Evolutionary conservation across 2,113 vertebrate species (phyloP).

Genomic region (Formicarius rufipectus): DNA sequence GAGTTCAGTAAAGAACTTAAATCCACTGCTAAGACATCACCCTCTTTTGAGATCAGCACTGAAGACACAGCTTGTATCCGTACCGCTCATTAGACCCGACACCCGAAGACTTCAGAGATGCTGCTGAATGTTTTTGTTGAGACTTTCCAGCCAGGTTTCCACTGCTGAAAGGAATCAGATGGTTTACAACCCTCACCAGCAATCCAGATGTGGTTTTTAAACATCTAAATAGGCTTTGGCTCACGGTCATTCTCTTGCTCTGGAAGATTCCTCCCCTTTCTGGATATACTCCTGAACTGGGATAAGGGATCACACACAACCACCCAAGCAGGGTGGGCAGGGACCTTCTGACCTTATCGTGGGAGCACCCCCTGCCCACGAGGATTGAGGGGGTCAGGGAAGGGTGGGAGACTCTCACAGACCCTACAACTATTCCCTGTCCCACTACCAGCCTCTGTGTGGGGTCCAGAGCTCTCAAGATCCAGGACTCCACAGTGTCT

Average conservation of each 20-base stretch:
- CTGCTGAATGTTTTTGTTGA: not conserved
- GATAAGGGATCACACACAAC: not conserved
- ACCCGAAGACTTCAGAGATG: not conserved
- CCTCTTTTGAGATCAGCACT: not conserved
- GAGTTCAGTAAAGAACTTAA: not conserved
- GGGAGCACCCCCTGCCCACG: not conserved
- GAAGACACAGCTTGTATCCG: not conserved
- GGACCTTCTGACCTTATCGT: not conserved
- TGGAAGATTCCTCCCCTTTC: not conserved
- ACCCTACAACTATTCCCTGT: not conserved
- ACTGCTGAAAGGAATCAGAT: not conserved
- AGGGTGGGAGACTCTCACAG: rapidly evolving
- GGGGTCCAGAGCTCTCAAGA: not conserved
- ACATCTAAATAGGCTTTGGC: not conserved
- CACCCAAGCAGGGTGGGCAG: not conserved
- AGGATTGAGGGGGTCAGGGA: not conserved
- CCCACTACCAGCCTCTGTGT: rapidly evolving
- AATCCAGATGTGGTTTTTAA: not conserved
- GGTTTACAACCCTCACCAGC: not conserved
- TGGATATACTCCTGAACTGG: not conserved
- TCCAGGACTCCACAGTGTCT: not conserved
- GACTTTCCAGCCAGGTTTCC: not conserved
- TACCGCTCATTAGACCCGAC: rapidly evolving
- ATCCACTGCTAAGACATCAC: not conserved
- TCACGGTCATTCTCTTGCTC: rapidly evolving